These are phyloP conservation scores for Aporophyla nigra DNA, from an alignment of 2,888 invertebrate genomes.

Conservation along the genomic window DNA sequence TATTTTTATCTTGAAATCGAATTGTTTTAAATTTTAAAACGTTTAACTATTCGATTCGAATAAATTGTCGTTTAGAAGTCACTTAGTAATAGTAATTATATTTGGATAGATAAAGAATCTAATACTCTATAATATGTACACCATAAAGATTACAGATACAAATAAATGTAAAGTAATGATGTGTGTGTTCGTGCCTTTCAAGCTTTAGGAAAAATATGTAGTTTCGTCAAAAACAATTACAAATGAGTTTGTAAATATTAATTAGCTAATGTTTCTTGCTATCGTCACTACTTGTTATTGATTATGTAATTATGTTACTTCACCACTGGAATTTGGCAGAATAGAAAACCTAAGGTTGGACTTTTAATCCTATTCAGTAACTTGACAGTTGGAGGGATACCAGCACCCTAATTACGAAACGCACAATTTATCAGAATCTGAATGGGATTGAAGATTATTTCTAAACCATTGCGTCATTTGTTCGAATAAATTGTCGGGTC, in stretches of 20 bases:
- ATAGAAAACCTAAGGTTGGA: too few species aligned
- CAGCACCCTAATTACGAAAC: too few species aligned
- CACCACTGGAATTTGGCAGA: slow-evolving; percentile 23
- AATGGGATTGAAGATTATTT: too few species aligned
- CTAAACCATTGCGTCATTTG: too few species aligned
- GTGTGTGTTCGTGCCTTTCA: slow-evolving; percentile 27
- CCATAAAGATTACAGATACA: too few species aligned
- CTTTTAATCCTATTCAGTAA: too few species aligned
- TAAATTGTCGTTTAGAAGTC: slow-evolving; percentile 4
- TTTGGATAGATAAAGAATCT: too few species aligned
- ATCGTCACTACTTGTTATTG: slow-evolving; percentile 20
- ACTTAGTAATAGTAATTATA: neutral
- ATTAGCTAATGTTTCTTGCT: slow-evolving; percentile 36
- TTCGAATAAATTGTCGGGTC: too few species aligned
- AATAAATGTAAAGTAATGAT: too few species aligned
- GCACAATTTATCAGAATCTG: too few species aligned
- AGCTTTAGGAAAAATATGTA: slow-evolving; percentile 6
- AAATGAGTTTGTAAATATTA: slow-evolving; percentile 36
- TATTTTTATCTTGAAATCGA: slow-evolving; percentile 5
- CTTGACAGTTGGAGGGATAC: too few species aligned
- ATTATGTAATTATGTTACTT: slow-evolving; percentile 17
- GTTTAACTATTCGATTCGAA: slow-evolving; percentile 31
- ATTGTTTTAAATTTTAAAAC: slow-evolving; percentile 24
- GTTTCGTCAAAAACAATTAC: slow-evolving; percentile 27
- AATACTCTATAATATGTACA: too few species aligned